Conservation (phyloP, 2,113 vertebrate species). For the Anser brachyrhynchus region DNA sequence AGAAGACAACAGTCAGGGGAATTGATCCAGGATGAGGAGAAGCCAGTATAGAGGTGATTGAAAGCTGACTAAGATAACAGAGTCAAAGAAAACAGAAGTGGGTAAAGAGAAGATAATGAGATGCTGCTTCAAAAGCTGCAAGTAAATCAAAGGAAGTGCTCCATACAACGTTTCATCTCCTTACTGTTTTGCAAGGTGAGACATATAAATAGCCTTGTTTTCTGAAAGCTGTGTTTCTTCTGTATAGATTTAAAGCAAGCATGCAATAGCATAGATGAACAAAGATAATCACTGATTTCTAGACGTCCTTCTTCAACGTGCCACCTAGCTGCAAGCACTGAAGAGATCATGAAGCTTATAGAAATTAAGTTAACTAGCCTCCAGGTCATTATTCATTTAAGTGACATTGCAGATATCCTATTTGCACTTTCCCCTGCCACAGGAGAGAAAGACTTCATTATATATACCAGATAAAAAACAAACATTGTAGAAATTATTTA, state of each 20-base stretch:
- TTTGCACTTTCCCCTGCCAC: not conserved
- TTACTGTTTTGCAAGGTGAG: not conserved
- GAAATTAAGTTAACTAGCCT: not conserved
- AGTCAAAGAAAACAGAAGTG: not conserved
- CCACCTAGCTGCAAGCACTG: not conserved
- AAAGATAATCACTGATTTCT: not conserved
- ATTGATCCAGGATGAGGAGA: not conserved
- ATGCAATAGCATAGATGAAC: not conserved
- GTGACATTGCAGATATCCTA: not conserved
- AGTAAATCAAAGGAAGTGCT: not conserved
- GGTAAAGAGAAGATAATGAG: not conserved
- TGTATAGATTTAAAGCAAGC: not conserved
- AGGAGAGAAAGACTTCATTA: slow-evolving; percentile 58
- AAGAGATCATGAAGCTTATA: not conserved
- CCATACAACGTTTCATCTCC: not conserved
- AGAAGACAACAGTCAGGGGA: not conserved
- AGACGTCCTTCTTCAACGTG: not conserved
- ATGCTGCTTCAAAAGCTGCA: not conserved
- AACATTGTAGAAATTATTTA: slow-evolving; percentile 49
- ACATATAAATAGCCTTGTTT: not conserved
- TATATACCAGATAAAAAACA: slow-evolving; percentile 50
- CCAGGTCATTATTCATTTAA: slow-evolving; percentile 31
- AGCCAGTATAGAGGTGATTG: not conserved
- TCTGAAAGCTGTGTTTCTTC: not conserved
- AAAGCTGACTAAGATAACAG: not conserved